Evolutionary conservation across 2,113 vertebrate genomes (phyloP), one percentile per base, ranked within the genome.

Genomic region (Helogale parvula): DNA sequence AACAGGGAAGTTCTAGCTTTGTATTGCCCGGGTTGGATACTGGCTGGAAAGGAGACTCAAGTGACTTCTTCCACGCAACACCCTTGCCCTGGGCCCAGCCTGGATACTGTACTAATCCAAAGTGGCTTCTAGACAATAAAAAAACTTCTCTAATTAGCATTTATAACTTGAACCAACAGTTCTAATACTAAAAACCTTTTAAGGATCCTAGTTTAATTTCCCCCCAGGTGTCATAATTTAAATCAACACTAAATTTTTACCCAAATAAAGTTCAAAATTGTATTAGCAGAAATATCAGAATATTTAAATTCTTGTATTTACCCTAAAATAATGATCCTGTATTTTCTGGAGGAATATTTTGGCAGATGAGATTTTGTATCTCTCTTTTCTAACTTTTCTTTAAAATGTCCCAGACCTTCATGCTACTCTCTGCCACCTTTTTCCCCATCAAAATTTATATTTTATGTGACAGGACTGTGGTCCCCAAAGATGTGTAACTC

Each of bases 321-420:
- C 54, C 68, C 80, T 79, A 68, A 92, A 92, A 88, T 92, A 84
- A 94, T 63, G n/a, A 63, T 27, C 63, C 25, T 89, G 3, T 93
- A 57, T 60, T 65, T 81, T 91, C 45, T 21, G 82, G 31, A 68
- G 33, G 38, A 76, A 35, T 6, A 54, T 33, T 54, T 25, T 35
- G 77, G 41, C 10, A 47, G 31, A 47, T 82, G 13, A 76, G 38
- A 38, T 80, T 92, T 87, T 45, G 10, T 5, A 41, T 54, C 7
- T 95, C 15, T 3, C 2, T 83, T 45, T 88, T 63, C 35, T 29
- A 66, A 19, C 35, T 41, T 92, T 81, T 45, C 66, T 88, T 19
- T 88, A 66, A 69, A 7, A 72, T 79, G 17, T 45, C 4, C 17
- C 31, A 66, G 16, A 45, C 21, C 41, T 52, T 45, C 60, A 60